Evolutionary conservation across 1,140 invertebrate species (phyloP), one percentile per base, ranked within the genome.

Genomic region (Brachionus rotundiformis): DNA sequence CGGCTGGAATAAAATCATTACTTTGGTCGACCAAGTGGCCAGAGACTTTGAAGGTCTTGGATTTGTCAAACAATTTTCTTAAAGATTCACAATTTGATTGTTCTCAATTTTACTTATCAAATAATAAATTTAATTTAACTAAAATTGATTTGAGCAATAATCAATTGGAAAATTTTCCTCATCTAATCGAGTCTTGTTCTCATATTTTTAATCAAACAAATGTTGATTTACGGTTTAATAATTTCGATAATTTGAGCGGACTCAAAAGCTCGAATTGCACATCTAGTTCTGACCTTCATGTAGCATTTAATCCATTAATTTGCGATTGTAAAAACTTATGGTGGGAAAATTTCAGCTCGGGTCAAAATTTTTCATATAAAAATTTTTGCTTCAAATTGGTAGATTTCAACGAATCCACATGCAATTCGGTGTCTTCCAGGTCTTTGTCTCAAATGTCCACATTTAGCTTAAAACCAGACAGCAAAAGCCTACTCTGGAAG

Each of bases 1-100:
- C 68, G 19, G 41, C 68, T 3, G 8, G 68, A 44, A 73, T 73
- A 6, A 73, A 73, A 44, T 73, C 68, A 3, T 16, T 44, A 8
- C 3, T 73, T 31, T 73, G 68, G 68, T 44, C 39, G 7, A 44
- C 68, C 19, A 73, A 73, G 16, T 73, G 68, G 68, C 68, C 68
- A 3, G 23, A 11, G 11, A 73, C 16, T 31, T 25, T 73, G 6
- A 8, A 73, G 44, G 19, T 44, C 10, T 11, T 73, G 0, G 36
- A 73, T n/a, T 44, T 73, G 23, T 73, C 68, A 0, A 73, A 73
- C 23, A 73, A 73, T 47, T 25, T 44, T 41, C 13, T 73, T 1
- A 73, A 41, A 73, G 25, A 73, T 23, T 73, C 39, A 13, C 68
- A 73, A 13, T 73, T 73, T 13, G 68, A 73, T 41, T 73, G 68